A percentile compares a stretch with the other conserved stretches of the same genome.
Conservation (phyloP, 30 jellyfish, hydroid and myxozoan species). For the Cassiopea andromeda region DNA sequence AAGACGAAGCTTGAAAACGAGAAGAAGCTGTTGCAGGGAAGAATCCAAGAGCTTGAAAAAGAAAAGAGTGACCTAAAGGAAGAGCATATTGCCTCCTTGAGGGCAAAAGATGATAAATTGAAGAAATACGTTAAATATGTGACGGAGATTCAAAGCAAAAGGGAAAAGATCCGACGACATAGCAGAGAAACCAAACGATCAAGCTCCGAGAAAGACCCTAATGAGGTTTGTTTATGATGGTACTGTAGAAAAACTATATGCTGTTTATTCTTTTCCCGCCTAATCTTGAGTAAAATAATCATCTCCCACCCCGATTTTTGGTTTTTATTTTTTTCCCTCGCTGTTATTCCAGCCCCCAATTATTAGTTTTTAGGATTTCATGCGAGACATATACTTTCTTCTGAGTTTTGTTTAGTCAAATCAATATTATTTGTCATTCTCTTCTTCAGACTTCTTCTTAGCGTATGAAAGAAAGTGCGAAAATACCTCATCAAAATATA, state of each 20-base stretch:
- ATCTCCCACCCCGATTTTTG: no score
- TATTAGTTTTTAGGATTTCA: no score
- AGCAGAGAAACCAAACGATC: conserved; percentile 31
- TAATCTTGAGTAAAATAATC: no score
- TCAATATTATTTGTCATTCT: no score
- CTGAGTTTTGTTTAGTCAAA: no score
- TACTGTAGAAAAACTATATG: neutral
- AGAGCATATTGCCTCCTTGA: conserved; percentile 9
- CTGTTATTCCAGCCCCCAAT: no score
- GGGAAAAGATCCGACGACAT: conserved; percentile 14
- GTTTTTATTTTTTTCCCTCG: no score
- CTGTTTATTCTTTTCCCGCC: neutral
- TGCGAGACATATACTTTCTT: no score
- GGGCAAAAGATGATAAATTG: conserved; percentile 32
- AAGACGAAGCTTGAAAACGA: conserved; percentile 7
- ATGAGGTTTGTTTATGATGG: neutral
- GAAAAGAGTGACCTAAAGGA: conserved; percentile 23
- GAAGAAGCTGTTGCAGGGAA: conserved; percentile 16
- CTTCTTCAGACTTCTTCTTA: no score
- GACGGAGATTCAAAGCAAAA: conserved; percentile 39
- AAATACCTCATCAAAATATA: no score
- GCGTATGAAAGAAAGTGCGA: no score
- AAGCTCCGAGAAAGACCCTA: neutral
- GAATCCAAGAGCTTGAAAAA: conserved; percentile 9
- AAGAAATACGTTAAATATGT: conserved; percentile 33